These are phyloP conservation scores for Leptatherina wallacei DNA, from an alignment of 2,797 vertebrate genomes.

Conservation along the genomic window DNA sequence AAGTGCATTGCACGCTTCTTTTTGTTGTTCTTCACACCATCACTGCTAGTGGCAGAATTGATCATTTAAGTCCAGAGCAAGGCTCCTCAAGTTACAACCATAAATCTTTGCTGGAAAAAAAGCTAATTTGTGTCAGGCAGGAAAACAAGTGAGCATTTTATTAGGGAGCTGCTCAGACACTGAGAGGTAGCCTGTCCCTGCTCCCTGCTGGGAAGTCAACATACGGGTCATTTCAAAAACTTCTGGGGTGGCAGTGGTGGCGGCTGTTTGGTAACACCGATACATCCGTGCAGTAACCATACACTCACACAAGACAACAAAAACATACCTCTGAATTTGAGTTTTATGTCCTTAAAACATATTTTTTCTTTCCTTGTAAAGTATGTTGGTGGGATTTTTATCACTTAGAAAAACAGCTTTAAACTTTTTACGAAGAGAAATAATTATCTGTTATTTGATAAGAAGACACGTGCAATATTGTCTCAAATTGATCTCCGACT, in stretches of 20 bases:
- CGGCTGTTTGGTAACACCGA: not conserved
- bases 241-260: not conserved
- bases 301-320: not conserved
- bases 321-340: not conserved
- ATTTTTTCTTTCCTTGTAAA: too few relatives aligned
- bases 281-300: constrained; percentile 1
- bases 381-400: too few relatives aligned
- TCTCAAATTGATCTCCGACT: too few relatives aligned
- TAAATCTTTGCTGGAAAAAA: constrained; percentile 12
- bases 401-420: too few relatives aligned
- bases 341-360: not conserved
- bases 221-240: constrained; percentile 18
- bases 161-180: constrained; percentile 24
- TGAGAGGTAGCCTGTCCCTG: constrained; percentile 25
- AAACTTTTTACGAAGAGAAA: too few relatives aligned
- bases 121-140: constrained; percentile 17
- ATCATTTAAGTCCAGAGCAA: constrained; percentile 9
- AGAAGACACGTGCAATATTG: too few relatives aligned
- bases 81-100: constrained; percentile 9
- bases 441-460: too few relatives aligned
- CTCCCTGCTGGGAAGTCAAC: constrained; percentile 31
- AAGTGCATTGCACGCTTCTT: constrained; percentile 27
- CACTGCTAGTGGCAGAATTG: constrained; percentile 30
- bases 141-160: constrained; percentile 36
- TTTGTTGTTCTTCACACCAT: constrained; percentile 5